Evolutionary conservation across 2,888 invertebrate species (phyloP).

Genomic region (Apocheima hispidaria): DNA sequence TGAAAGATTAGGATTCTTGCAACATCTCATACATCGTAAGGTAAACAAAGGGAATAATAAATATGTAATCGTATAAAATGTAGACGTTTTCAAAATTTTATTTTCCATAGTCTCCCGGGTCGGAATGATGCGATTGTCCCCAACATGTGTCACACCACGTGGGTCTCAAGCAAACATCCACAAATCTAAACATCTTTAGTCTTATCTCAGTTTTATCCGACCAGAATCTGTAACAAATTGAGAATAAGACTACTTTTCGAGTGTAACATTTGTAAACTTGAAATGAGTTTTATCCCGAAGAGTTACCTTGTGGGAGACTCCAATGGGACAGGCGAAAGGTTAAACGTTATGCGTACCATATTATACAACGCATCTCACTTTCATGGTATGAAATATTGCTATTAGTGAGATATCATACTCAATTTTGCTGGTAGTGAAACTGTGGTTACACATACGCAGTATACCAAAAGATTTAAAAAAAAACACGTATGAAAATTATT

Average conservation of each 20-base stretch:
- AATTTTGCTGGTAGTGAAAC: no score
- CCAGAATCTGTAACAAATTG: not conserved
- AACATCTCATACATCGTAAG: not conserved
- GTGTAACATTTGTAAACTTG: not conserved
- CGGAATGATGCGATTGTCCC: slow-evolving; percentile 71
- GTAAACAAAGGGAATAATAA: not conserved
- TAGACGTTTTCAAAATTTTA: slow-evolving; percentile 56
- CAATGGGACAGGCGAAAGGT: slow-evolving; percentile 76
- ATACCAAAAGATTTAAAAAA: no score
- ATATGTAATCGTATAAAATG: not conserved
- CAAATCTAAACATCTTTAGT: slow-evolving; percentile 45
- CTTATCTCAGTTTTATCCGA: slow-evolving; percentile 19
- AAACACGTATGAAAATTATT: no score
- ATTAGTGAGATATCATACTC: slow-evolving; percentile 12
- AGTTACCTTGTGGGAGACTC: slow-evolving; percentile 83
- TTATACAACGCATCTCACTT: slow-evolving; percentile 66
- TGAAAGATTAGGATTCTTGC: not conserved
- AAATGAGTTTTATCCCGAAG: slow-evolving; percentile 11
- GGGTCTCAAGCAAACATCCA: slow-evolving; percentile 67
- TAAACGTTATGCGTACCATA: slow-evolving; percentile 78
- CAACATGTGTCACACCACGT: slow-evolving; percentile 82
- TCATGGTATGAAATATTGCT: slow-evolving; percentile 39
- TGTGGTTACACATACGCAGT: no score
- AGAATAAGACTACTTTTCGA: slow-evolving; percentile 9
- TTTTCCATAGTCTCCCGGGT: slow-evolving; percentile 75